Evolutionary conservation across 2,797 vertebrate genomes (phyloP), one percentile per base, ranked within the genome.

Genomic region (Semaprochilodus insignis): DNA sequence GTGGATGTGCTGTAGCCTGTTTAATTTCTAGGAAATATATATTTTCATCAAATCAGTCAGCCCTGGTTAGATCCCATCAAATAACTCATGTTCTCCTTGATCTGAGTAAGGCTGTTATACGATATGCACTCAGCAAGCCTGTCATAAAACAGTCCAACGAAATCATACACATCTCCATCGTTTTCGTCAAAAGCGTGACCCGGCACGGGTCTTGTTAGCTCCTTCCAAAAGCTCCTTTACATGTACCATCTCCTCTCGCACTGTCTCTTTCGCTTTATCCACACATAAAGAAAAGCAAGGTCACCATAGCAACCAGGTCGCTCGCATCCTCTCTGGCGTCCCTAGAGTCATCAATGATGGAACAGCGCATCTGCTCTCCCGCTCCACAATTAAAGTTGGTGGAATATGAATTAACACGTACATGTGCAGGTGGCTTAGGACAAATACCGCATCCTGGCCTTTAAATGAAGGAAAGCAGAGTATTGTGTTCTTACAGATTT

Each of bases 231-330:
- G 27, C 62, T 63, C 62, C 25, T 63, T 19, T 31, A 65, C 27
- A 27, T 27, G 51, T 74, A 52, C 71, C 51, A 11, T 73, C 48
- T 25, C 51, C 51, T 25, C 23, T 23, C 15, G 25, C 15, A 1
- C 16, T 19, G 51, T 27, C 71, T 55, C 71, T 72, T 54, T 55
- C 25, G 4, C 71, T 74, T 31, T n/a, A 31, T 55, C 71, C 40
- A 15, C 21, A 27, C 51, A 48, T 17, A 73, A 27, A 48, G n/a
- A 80, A 73, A 52, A 57, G 72, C n/a, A 13, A n/a, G n/a, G 27
- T 74, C 60, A 21, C 52, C 13, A 69, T 59, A 31, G 72, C 74
- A 75, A 75, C 80, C 72, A 69, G 73, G 62, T 69, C 44, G 52
- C 52, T 31, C 36, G 23, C 51, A 74, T 74, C 59, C 23, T 52